Evolutionary conservation across 1,140 invertebrate genomes (phyloP).

Genomic region (Cotesia vestalis): DNA sequence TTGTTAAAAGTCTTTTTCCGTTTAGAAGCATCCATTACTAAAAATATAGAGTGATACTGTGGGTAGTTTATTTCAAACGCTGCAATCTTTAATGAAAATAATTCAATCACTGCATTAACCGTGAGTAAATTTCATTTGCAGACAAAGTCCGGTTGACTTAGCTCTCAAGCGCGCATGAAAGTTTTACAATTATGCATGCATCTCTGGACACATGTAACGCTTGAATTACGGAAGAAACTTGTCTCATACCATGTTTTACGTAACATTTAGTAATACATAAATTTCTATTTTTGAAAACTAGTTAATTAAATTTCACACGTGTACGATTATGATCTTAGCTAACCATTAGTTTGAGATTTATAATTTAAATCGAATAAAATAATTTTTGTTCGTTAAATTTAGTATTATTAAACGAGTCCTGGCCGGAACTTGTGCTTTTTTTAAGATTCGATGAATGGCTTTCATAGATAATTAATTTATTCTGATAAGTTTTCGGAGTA

Average conservation of each 20-base stretch:
- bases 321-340: too few species aligned
- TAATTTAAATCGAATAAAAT: too few species aligned
- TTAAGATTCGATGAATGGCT: too few species aligned
- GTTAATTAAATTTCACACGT: too few species aligned
- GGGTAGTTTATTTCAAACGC: background rate
- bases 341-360: too few species aligned
- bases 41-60: too few species aligned
- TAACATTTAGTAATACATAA: background rate
- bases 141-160: background rate
- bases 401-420: too few species aligned
- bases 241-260: background rate
- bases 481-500: too few species aligned
- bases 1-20: background rate
- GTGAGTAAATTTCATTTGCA: background rate
- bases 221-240: background rate
- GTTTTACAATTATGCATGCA: constrained; percentile 1
- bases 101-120: background rate
- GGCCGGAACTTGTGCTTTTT: too few species aligned
- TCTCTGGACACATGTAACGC: constrained; percentile 8
- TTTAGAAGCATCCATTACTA: too few species aligned
- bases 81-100: background rate
- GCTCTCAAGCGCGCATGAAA: background rate
- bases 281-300: background rate
- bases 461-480: too few species aligned
- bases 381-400: too few species aligned